phyloP scores from a whole-genome alignment of 2,797 vertebrate genomes.

The Eurystomus glaucurus region DNA sequence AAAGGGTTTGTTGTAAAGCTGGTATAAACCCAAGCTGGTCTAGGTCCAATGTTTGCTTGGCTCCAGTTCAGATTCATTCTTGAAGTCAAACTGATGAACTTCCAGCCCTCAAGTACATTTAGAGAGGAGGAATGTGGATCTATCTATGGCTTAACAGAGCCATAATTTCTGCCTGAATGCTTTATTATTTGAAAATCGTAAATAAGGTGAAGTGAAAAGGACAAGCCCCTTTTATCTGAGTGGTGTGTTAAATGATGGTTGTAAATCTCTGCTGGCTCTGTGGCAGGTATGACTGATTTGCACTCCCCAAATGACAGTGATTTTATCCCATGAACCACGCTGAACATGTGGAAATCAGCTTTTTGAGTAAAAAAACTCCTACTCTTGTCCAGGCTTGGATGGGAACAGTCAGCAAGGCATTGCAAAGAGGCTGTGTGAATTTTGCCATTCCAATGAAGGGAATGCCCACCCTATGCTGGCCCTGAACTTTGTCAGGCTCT shows the following conservation, averaged over 20 bases:
- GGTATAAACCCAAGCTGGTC: not conserved
- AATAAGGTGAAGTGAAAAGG: slow-evolving; percentile 69
- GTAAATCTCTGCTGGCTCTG: not conserved
- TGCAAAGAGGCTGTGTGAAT: not conserved
- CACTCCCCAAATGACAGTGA: slow-evolving; percentile 7
- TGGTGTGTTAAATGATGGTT: slow-evolving; percentile 34
- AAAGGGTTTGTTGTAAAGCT: not conserved
- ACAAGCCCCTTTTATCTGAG: slow-evolving; percentile 67
- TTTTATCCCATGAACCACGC: not conserved
- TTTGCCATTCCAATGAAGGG: not conserved
- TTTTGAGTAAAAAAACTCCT: not conserved
- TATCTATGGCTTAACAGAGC: slow-evolving; percentile 26
- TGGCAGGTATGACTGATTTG: slow-evolving; percentile 22
- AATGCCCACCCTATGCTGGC: not conserved
- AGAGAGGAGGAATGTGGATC: not conserved
- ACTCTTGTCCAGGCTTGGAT: not conserved
- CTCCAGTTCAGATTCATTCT: not conserved
- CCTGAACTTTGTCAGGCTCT: not conserved
- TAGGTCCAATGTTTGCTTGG: not conserved
- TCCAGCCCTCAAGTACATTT: slow-evolving; percentile 19
- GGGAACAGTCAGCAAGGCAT: not conserved
- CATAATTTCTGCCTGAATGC: slow-evolving; percentile 56
- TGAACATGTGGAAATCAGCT: not conserved
- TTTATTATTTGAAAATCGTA: slow-evolving; percentile 69
- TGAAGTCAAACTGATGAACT: slow-evolving; percentile 13